Evolutionary conservation across 2,113 vertebrate genomes (phyloP), one percentile per base, ranked within the genome.

Genomic region (Pomatorhinus ruficollis): DNA sequence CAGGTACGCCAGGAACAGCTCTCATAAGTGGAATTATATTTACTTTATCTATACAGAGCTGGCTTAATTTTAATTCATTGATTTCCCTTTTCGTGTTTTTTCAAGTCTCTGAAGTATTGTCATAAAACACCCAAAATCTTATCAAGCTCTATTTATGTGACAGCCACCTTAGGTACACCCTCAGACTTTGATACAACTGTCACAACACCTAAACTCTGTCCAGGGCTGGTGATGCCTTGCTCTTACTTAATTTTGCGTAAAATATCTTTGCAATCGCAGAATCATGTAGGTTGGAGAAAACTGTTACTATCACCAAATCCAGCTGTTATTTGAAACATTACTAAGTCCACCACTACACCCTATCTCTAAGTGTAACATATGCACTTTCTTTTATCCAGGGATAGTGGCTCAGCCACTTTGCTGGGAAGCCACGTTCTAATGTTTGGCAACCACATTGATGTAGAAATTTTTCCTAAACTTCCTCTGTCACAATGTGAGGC

Each of bases 401-500:
- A 56, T 24, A 20, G 35, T 18, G 50, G 64, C 30, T 42, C 60
- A 50, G 28, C 11, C 53, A 24, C 15, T 57, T 47, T 47, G 50
- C 60, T 45, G 33, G 45, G 54, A 90, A 63, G 25, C 18, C 1
- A 0, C 56, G 25, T 37, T 69, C 31, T 33, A 72, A 31, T 9
- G 28, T 65, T 33, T 74, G 9, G 39, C 28, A 82, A 44, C 9
- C 4, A 10, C 22, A 47, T 2, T 0, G 0, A 20, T 44, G 12
- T 35, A 64, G 33, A 53, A 49, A 6, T 35, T 33, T 56, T 56
- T 45, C 25, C 5, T 40, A 77, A 72, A 54, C 39, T 31, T 77
- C 4, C 24, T 24, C 57, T 47, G 30, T 15, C 1, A 2, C 14
- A 64, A 6, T 2, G 8, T 5, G 30, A 69, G 35, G 50, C 20